Percentiles rank a stretch among this genome's conserved stretches.
These are phyloP conservation scores for Emydoidea blandingii DNA, from an alignment of 2,797 vertebrate genomes.

Conservation along the genomic window DNA sequence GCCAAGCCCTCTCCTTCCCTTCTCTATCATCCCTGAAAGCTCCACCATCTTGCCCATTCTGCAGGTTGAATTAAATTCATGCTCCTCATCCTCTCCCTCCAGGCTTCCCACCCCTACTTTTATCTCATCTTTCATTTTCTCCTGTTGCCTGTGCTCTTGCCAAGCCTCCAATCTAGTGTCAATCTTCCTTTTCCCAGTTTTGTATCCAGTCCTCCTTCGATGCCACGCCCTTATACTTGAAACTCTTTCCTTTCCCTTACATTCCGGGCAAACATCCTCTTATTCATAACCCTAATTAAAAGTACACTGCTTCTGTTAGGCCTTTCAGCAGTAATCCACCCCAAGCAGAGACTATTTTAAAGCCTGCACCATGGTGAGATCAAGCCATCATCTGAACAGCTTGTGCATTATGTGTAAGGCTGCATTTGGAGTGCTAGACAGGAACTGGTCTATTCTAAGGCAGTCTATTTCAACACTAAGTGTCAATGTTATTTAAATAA, in stretches of 20 bases:
- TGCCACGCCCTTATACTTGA: background rate
- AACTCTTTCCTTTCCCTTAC: conserved; percentile 1
- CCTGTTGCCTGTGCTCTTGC: background rate
- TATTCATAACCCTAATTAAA: conserved; percentile 14
- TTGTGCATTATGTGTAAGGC: background rate
- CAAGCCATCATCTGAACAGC: background rate
- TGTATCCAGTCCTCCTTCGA: background rate
- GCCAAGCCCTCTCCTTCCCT: background rate
- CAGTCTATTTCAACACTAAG: background rate
- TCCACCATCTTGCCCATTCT: background rate
- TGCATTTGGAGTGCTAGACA: background rate
- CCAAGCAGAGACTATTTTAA: background rate
- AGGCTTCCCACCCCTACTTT: background rate
- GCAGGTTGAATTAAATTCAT: background rate
- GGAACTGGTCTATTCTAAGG: background rate
- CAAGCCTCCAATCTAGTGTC: background rate
- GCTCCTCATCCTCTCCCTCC: background rate
- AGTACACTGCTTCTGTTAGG: background rate
- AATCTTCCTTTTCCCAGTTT: background rate
- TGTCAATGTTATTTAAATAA: conserved; percentile 16
- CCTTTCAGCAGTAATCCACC: background rate
- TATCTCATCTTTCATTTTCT: background rate
- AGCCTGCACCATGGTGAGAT: background rate
- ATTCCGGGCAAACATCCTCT: background rate
- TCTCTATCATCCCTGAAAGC: background rate